These are phyloP conservation scores for Drosophila kuntzei DNA, from an alignment of 2,888 invertebrate genomes.

Conservation along the genomic window DNA sequence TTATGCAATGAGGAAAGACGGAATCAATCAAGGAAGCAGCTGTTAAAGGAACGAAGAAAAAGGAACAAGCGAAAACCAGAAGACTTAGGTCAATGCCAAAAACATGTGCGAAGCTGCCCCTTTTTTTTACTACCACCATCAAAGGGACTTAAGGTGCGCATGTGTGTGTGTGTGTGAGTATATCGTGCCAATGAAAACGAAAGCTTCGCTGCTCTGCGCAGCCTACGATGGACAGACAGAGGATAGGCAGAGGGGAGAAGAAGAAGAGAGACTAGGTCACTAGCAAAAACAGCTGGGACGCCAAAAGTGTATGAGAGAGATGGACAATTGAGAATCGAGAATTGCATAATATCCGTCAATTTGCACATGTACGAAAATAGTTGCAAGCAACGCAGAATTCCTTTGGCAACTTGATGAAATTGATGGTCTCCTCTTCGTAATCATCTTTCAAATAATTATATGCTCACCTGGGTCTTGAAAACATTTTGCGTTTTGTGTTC, in stretches of 20 bases:
- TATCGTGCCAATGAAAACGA: constrained; percentile 58
- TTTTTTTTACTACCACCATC: constrained; percentile 26
- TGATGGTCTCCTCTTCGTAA: background rate
- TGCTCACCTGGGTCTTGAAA: constrained; percentile 83
- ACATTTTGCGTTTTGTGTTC: constrained; percentile 72
- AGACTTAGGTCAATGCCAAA: constrained; percentile 72
- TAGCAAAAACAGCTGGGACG: constrained; percentile 68
- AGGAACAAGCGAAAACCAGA: constrained; percentile 30
- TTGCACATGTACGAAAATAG: constrained; percentile 36
- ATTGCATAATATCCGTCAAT: constrained; percentile 64
- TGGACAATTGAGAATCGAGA: constrained; percentile 6
- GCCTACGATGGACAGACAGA: background rate
- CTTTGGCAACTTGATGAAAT: constrained; percentile 43
- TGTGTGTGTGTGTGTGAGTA: constrained; percentile 12
- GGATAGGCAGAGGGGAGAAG: constrained; percentile 2
- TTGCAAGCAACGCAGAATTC: constrained; percentile 31
- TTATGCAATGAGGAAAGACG: constrained; percentile 60
- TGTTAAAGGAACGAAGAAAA: constrained; percentile 28
- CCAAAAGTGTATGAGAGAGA: constrained; percentile 6
- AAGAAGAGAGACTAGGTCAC: constrained; percentile 66
- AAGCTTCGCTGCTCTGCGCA: constrained; percentile 64
- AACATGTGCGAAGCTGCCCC: constrained; percentile 54
- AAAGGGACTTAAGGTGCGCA: constrained; percentile 7
- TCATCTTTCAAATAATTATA: background rate
- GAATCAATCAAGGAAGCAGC: constrained; percentile 29